Conservation (phyloP, 2,113 vertebrate species). For the Proteles cristata region DNA sequence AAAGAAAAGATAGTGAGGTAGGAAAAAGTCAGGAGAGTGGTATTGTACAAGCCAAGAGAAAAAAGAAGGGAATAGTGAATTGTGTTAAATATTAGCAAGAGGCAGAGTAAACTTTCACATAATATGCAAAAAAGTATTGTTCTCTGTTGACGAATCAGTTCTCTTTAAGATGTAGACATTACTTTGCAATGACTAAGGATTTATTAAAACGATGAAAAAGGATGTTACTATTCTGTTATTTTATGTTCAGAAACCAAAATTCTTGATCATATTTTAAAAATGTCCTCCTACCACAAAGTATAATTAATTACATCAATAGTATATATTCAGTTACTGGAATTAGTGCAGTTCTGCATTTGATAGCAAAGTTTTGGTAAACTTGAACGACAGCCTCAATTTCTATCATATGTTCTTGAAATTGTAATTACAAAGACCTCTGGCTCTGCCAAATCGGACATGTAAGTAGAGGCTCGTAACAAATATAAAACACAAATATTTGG, state of each 20-base stretch:
- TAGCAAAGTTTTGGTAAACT: slow-evolving; percentile 61
- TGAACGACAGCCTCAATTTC: slow-evolving; percentile 60
- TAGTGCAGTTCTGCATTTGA: background rate
- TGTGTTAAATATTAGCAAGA: background rate
- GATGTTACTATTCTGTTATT: background rate
- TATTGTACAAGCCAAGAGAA: slow-evolving; percentile 5
- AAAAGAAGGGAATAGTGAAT: background rate
- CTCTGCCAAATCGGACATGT: slow-evolving; percentile 58
- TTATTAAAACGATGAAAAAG: slow-evolving; percentile 21
- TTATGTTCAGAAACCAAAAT: slow-evolving; percentile 63
- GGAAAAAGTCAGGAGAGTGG: background rate
- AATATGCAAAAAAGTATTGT: background rate
- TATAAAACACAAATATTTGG: slow-evolving; percentile 66
- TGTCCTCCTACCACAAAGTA: slow-evolving; percentile 1
- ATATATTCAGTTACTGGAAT: slow-evolving; percentile 50
- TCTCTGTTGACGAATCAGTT: slow-evolving; percentile 42
- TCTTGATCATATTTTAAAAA: slow-evolving; percentile 70
- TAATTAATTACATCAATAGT: slow-evolving; percentile 52
- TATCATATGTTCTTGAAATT: slow-evolving; percentile 69
- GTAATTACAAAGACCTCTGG: slow-evolving; percentile 68
- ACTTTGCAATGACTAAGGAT: slow-evolving; percentile 3
- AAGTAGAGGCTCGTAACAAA: slow-evolving; percentile 72
- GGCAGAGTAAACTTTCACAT: slow-evolving; percentile 2
- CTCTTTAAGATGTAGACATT: background rate
- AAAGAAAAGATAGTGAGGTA: background rate